These are phyloP conservation scores for Dicaeum eximium DNA, from an alignment of 2,113 vertebrate genomes.

Conservation along the genomic window DNA sequence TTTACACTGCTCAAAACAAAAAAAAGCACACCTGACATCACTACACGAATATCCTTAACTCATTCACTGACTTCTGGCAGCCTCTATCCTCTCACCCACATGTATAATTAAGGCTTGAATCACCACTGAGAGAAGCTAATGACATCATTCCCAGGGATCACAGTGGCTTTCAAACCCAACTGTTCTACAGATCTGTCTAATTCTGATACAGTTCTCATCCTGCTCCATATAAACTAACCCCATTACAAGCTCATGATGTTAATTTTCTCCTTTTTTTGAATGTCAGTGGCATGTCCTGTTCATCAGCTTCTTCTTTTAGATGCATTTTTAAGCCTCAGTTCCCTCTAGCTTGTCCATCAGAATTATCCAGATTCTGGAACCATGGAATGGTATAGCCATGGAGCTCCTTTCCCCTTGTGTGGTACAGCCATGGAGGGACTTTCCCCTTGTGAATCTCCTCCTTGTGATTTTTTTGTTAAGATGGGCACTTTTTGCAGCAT, in stretches of 20 bases:
- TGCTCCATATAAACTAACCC: background rate
- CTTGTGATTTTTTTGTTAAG: background rate
- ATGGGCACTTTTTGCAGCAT: background rate
- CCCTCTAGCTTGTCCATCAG: background rate
- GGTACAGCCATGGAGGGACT: background rate
- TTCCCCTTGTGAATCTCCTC: background rate
- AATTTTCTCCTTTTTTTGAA: background rate
- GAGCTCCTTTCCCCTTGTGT: background rate
- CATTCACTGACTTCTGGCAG: background rate
- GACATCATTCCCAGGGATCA: conserved; percentile 12
- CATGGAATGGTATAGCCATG: background rate
- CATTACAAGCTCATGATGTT: background rate
- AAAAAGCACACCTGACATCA: background rate
- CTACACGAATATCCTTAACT: background rate
- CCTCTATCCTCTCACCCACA: background rate
- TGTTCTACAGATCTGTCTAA: background rate
- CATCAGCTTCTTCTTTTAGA: background rate
- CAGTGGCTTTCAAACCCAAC: background rate
- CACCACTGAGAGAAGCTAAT: background rate
- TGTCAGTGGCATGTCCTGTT: background rate
- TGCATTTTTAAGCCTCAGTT: background rate
- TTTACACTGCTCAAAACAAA: background rate
- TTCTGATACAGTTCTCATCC: conserved; percentile 1
- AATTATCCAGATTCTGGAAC: background rate
- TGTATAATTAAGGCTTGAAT: background rate